Evolutionary conservation across 2,113 vertebrate species (phyloP).

Genomic region (Oophaga pumilio): DNA sequence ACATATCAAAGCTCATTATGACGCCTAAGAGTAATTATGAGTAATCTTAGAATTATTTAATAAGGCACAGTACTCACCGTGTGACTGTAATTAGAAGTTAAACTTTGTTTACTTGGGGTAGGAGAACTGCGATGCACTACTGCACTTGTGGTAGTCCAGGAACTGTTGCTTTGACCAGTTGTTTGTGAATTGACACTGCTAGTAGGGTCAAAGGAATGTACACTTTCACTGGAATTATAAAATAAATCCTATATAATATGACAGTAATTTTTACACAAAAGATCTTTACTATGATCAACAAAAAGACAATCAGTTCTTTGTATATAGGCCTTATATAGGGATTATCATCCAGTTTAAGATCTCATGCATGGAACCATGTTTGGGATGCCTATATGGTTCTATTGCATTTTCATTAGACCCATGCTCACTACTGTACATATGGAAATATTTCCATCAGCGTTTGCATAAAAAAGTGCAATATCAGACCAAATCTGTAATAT

Average conservation of each 20-base stretch:
- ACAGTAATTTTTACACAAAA: neutral
- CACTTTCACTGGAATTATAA: constrained; percentile 69
- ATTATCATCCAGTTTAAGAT: neutral
- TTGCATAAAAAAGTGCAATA: too few relatives aligned
- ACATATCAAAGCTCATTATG: too few relatives aligned
- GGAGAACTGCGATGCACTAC: constrained; percentile 66
- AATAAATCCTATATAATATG: neutral
- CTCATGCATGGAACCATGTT: too few relatives aligned
- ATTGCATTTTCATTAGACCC: too few relatives aligned
- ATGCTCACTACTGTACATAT: too few relatives aligned
- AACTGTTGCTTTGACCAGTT: neutral
- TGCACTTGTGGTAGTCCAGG: constrained; percentile 53
- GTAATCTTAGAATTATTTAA: neutral
- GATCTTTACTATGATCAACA: neutral
- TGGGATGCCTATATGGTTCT: too few relatives aligned
- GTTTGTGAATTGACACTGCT: constrained; percentile 68
- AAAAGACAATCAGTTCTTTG: neutral
- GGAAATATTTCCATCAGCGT: too few relatives aligned
- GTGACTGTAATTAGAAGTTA: constrained; percentile 62
- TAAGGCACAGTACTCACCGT: constrained; percentile 69
- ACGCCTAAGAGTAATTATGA: neutral
- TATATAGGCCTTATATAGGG: neutral
- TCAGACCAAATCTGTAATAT: too few relatives aligned
- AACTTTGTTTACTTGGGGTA: constrained; percentile 63
- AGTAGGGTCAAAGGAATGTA: constrained; percentile 71